Evolutionary conservation across 2,888 invertebrate species (phyloP), one percentile per base, ranked within the genome.

Genomic region (Eudemis profundana): DNA sequence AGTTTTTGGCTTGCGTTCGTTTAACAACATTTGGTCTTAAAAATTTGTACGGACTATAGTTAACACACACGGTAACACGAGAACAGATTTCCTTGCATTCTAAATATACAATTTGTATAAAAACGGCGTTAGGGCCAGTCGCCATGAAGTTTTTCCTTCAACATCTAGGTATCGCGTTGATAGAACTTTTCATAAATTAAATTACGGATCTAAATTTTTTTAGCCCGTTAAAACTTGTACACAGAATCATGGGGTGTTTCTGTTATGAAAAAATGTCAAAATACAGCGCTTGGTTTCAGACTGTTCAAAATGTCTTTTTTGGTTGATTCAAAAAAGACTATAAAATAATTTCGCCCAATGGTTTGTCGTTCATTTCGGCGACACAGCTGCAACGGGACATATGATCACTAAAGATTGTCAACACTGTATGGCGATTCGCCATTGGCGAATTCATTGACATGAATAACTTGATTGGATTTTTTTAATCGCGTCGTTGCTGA

Each of bases 131-230:
- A n/a, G 14, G 15, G 3, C n/a, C 19, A 19, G 10, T 47, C 14
- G 47, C 2, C 40, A 12, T 54, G 8, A 54, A 42, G 12, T 19
- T 33, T 33, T 27, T 19, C 7, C 4, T 27, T 40, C 12, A 7
- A 14, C 3, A 53, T 17, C 19, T 23, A 19, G 10, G n/a, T 19
- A 17, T 56, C 14, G 36, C 8, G 4, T 15, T 38, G 17, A 19
- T 15, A 47, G 10, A 19, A 15, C 40, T 47, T 2, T 17, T 15
- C 3, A 49, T 56, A 57, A 42, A 49, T 63, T 27, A 50, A 56
- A 57, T 63, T 50, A 56, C 8, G 21, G 19, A 47, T 36, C 40
- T 47, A 54, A 23, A n/a, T 21, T n/a, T 50, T 50, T 61, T 63
- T 63, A 42, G 56, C 49, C 56, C 49, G 33, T 42, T 64, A 57